Conservation (phyloP, 1,140 invertebrate genomes). For the Centruroides sculpturatus region DNA sequence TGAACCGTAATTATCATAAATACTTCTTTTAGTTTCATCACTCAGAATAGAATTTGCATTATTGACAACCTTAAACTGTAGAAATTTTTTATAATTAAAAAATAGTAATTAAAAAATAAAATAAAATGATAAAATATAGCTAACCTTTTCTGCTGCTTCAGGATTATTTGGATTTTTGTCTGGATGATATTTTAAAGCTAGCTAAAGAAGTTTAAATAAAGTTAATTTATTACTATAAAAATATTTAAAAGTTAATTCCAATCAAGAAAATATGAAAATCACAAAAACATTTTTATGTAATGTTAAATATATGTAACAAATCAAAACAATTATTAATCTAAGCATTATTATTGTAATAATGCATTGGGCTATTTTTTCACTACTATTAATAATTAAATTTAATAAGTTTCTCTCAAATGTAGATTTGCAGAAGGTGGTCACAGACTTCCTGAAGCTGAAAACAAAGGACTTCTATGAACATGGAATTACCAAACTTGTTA, state of each 20-base stretch:
- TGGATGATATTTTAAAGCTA: constrained; percentile 82
- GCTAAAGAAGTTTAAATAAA: constrained; percentile 27
- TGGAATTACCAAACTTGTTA: too few species aligned
- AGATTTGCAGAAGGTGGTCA: too few species aligned
- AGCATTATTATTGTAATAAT: too few species aligned
- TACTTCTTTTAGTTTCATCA: constrained; percentile 81
- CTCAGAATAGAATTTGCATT: constrained; percentile 72
- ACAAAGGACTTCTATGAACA: too few species aligned
- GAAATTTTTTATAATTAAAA: neutral
- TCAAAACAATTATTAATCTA: too few species aligned
- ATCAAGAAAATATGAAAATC: too few species aligned
- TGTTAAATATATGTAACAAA: too few species aligned
- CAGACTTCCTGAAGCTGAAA: too few species aligned
- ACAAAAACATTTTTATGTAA: too few species aligned
- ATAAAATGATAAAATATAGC: constrained; percentile 25
- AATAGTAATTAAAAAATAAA: neutral
- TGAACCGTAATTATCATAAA: constrained; percentile 91
- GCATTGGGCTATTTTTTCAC: too few species aligned
- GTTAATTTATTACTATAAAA: neutral
- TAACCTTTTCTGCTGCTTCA: constrained; percentile 80
- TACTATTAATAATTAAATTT: too few species aligned
- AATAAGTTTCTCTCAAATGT: too few species aligned
- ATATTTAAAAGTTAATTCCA: neutral
- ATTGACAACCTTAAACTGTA: constrained; percentile 78
- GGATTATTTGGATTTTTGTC: constrained; percentile 89